Evolutionary conservation across 2,888 invertebrate species (phyloP).

Genomic region (Drosophila niveifrons): DNA sequence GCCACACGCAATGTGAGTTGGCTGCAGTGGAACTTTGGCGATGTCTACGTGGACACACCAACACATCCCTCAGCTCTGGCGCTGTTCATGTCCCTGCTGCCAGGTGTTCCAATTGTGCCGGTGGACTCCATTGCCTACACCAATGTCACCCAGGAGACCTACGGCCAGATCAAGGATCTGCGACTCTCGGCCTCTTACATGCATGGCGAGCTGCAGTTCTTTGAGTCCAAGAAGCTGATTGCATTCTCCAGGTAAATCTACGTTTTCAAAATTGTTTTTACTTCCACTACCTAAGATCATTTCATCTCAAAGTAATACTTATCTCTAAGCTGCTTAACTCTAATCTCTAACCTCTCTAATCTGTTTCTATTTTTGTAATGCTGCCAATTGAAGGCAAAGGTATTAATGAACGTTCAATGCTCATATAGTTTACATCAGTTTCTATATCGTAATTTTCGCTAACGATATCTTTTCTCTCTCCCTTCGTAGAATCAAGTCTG

Average conservation of each 20-base stretch:
- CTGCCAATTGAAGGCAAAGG: conserved; percentile 55
- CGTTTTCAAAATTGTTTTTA: conserved; percentile 37
- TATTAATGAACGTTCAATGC: conserved; percentile 20
- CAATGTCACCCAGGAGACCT: conserved; percentile 61
- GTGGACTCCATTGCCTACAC: conserved; percentile 69
- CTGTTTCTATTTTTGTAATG: conserved; percentile 24
- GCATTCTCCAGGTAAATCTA: conserved; percentile 89
- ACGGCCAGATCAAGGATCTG: conserved; percentile 83
- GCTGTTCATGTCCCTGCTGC: conserved; percentile 91
- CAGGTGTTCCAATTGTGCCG: conserved; percentile 90
- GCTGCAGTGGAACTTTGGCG: conserved; percentile 85
- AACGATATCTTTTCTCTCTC: conserved; percentile 2
- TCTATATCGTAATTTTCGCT: conserved; percentile 4
- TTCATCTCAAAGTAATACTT: too few relatives aligned
- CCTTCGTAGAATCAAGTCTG: conserved; percentile 88
- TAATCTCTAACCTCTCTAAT: conserved; percentile 17
- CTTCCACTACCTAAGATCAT: too few relatives aligned
- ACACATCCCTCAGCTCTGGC: conserved; percentile 86
- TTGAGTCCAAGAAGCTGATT: conserved; percentile 86
- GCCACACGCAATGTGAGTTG: conserved; percentile 77
- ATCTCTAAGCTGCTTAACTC: neutral
- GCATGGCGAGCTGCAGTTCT: conserved; percentile 87
- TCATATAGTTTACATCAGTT: neutral
- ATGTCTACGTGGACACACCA: conserved; percentile 48
- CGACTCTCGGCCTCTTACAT: conserved; percentile 88